These are phyloP conservation scores for Cheilosia pagana DNA, from an alignment of 2,888 invertebrate species.

Conservation along the genomic window DNA sequence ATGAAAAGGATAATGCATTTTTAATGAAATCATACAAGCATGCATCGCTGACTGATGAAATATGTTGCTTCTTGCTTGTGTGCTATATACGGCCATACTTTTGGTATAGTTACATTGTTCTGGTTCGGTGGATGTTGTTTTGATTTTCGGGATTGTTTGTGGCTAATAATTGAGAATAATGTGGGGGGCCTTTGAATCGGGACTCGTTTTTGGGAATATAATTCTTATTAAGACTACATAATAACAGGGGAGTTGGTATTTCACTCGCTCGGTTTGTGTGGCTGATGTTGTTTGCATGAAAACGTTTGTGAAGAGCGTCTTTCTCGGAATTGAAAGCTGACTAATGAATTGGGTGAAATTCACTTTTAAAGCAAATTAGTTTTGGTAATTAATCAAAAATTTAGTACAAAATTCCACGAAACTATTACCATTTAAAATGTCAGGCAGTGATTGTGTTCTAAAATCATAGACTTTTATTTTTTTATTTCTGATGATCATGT, in stretches of 20 bases:
- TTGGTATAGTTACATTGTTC: conserved; percentile 18
- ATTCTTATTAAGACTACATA: neutral
- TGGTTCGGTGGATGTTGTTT: conserved; percentile 31
- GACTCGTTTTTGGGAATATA: conserved; percentile 26
- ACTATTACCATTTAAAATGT: too few relatives aligned
- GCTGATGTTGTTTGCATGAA: neutral
- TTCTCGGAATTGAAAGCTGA: neutral
- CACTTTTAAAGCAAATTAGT: too few relatives aligned
- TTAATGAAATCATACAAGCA: conserved; percentile 63
- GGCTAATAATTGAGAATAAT: conserved; percentile 13
- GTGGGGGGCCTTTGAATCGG: neutral
- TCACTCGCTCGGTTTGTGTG: too few relatives aligned
- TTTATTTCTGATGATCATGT: too few relatives aligned
- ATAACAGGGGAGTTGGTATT: too few relatives aligned
- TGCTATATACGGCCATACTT: neutral
- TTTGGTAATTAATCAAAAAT: too few relatives aligned
- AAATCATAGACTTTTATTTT: too few relatives aligned
- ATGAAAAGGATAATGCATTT: conserved; percentile 55
- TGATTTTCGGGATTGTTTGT: conserved; percentile 42
- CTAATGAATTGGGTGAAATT: too few relatives aligned
- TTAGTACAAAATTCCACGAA: too few relatives aligned
- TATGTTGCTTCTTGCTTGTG: conserved; percentile 11
- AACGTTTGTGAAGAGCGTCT: neutral
- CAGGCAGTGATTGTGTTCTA: too few relatives aligned
- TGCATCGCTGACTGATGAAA: conserved; percentile 40